Base-by-base conservation (phyloP, 1,140 invertebrate genomes). In the Drosophila rhopaloa region DNA sequence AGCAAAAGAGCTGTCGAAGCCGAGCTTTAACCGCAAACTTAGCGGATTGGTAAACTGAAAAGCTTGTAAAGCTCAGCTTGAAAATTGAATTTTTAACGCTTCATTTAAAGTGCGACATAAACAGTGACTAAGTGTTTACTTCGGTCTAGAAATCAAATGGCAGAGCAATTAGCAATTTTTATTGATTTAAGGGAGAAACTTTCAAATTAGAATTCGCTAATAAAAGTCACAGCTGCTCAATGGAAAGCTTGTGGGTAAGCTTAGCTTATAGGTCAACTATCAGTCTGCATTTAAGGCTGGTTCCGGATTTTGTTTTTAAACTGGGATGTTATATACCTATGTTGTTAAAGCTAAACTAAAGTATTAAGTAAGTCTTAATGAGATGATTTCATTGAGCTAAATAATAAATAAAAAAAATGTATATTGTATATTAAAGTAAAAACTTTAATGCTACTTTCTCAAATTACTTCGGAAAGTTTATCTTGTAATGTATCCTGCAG, bases 71-170 rank as follows among this genome's bases (percentile, higher is more conserved):
- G 59, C 81, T 84, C 7, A 38, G n/a, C 29, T 16, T 40, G 32
- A 24, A 54, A 44, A n/a, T 27, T 51, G 13, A 43, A 50, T 16
- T 51, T 53, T 56, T 14, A 53, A 59, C 37, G 47, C 27, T 46
- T 56, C 16, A 27, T 51, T 40, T 57, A 43, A 32, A 41, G 14
- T 24, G 19, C 38, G n/a, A 43, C 14, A 13, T 10, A 51, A 59
- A 27, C 44, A 19, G 55, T 86, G 78, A 82, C 65, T 82, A 79
- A 86, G 54, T 59, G 62, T 40, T 83, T 60, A 61, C 24, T 67
- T 27, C 14, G 35, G 58, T 24, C 47, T 54, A 54, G 47, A 61
- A 24, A 76, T 32, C 14, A 63, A 84, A 80, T 65, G 38, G 37
- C 51, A 62, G 5, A 11, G 58, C 58, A 85, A 86, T 81, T 81